phyloP scores from a whole-genome alignment of 2,113 vertebrate species.

The Periophthalmus modestus region DNA sequence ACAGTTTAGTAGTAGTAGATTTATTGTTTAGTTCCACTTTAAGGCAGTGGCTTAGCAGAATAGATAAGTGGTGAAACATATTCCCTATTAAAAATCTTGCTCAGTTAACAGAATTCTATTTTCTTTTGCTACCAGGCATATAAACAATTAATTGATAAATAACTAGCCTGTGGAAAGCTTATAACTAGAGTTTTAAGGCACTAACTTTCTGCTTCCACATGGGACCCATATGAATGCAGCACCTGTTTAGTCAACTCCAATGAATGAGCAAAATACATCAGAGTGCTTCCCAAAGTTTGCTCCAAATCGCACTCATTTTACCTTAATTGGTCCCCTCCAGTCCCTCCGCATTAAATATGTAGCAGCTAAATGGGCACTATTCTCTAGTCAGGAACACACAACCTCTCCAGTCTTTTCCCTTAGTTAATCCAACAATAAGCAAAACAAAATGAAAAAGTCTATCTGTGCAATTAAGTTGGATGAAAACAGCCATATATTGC shows the following conservation, averaged over 20 bases:
- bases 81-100: no score
- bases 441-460: background rate
- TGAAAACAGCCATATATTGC: background rate
- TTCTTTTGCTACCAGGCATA: no score
- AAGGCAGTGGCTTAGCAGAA: no score
- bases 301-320: conserved; percentile 4
- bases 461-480: background rate
- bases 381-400: background rate
- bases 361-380: conserved; percentile 6
- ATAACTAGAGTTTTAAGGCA: background rate
- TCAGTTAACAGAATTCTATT: no score
- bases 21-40: no score
- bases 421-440: background rate
- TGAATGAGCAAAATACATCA: background rate
- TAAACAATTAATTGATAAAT: background rate
- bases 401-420: background rate
- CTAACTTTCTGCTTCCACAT: background rate
- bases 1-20: no score
- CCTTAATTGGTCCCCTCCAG: conserved; percentile 4
- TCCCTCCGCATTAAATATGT: conserved; percentile 8
- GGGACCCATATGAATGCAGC: background rate
- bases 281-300: background rate
- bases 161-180: background rate
- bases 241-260: background rate
- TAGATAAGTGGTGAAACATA: no score